Percentiles rank a stretch among this genome's conserved stretches.
phyloP scores from a whole-genome alignment of 2,113 vertebrate species.

The Mastomys coucha region DNA sequence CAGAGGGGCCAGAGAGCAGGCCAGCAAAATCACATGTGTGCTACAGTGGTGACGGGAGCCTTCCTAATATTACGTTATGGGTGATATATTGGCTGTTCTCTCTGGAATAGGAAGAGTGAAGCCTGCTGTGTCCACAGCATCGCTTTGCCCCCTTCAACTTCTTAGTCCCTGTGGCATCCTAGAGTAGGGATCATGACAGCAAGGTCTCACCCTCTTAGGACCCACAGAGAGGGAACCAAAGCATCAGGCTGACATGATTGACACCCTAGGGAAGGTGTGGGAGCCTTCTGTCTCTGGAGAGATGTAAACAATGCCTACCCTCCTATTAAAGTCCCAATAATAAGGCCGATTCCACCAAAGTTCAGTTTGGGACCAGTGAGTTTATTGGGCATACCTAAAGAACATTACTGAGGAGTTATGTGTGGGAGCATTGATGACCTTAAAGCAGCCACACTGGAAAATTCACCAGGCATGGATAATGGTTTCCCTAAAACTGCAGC shows the following conservation, averaged over 20 bases:
- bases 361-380: background rate
- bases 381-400: background rate
- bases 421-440: background rate
- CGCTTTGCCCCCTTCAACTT: background rate
- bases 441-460: too few species aligned
- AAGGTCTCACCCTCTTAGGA: background rate
- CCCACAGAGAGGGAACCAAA: too few species aligned
- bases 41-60: too few species aligned
- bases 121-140: fast-evolving
- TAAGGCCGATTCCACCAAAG: background rate
- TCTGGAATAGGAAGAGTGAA: background rate
- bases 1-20: background rate
- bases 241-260: background rate
- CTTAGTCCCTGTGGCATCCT: background rate
- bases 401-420: background rate
- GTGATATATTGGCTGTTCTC: too few species aligned
- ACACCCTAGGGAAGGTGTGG: background rate
- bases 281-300: background rate
- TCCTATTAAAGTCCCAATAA: background rate
- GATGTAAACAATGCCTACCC: background rate
- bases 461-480: background rate
- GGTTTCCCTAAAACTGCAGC: background rate
- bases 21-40: background rate
- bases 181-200: fast-evolving
- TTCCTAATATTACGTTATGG: background rate